Conservation (phyloP, 2,888 invertebrate genomes). For the Xestia ashworthii region DNA sequence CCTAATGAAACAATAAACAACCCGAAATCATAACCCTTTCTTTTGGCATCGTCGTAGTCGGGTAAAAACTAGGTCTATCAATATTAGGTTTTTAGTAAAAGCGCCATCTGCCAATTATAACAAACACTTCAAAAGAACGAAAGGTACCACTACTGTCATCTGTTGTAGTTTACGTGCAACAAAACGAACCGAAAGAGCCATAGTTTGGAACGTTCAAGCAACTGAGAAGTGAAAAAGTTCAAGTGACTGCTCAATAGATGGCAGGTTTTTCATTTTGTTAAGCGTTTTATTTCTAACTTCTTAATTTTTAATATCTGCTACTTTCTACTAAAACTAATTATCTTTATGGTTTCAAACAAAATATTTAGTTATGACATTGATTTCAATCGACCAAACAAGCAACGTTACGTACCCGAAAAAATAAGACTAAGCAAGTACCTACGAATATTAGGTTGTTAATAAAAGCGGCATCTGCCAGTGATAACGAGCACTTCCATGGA, state of each 20-base stretch:
- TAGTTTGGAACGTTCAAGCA: neutral
- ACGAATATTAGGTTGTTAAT: neutral
- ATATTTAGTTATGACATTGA: no score
- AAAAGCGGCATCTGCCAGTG: constrained; percentile 27
- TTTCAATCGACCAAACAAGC: neutral
- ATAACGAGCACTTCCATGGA: neutral
- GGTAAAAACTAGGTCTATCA: neutral
- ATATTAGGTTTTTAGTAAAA: neutral
- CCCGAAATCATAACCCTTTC: no score
- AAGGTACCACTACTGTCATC: constrained; percentile 25
- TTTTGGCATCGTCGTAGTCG: no score
- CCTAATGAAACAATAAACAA: neutral
- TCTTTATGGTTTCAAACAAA: no score
- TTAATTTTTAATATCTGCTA: neutral
- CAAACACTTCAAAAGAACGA: neutral
- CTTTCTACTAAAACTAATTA: neutral
- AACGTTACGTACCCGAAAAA: neutral
- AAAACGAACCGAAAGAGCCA: neutral
- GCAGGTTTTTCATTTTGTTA: neutral
- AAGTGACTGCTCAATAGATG: neutral
- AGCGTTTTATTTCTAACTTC: no score
- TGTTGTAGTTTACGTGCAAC: neutral
- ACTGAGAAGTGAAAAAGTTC: neutral
- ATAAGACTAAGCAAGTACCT: neutral
- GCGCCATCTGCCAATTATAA: constrained; percentile 15